These are phyloP conservation scores for Crioceris asparagi DNA, from an alignment of 2,888 invertebrate species.

Conservation along the genomic window DNA sequence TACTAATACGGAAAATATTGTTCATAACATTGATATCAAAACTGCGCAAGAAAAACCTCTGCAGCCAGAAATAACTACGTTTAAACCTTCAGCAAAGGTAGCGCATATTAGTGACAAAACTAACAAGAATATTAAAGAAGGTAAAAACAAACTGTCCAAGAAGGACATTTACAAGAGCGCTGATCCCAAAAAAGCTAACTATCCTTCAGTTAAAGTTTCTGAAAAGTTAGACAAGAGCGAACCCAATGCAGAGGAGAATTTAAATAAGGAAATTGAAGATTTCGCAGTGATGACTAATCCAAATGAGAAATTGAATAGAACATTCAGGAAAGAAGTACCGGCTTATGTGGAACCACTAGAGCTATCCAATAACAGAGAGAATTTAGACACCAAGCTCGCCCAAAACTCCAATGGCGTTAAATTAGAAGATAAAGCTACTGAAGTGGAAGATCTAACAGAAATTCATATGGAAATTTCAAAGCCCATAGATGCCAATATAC, in stretches of 20 bases:
- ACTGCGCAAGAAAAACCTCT: conserved; percentile 10
- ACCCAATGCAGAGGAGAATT: conserved; percentile 19
- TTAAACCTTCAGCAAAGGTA: conserved; percentile 12
- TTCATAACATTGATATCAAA: conserved; percentile 17
- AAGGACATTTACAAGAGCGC: conserved; percentile 21
- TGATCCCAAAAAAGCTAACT: conserved; percentile 17
- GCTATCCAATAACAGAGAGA: conserved; percentile 1
- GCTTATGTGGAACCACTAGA: conserved; percentile 12
- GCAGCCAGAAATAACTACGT: conserved; percentile 8
- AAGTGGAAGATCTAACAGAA: conserved; percentile 2
- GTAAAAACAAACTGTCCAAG: conserved; percentile 23
- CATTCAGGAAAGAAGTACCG: conserved; percentile 35
- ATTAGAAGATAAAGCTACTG: no score
- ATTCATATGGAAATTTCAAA: no score
- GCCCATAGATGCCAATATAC: no score
- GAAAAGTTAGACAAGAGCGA: not conserved
- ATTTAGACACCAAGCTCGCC: no score
- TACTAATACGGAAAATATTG: no score
- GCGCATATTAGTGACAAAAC: conserved; percentile 9
- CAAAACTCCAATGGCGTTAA: no score
- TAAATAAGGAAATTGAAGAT: conserved; percentile 33
- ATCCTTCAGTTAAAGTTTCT: not conserved
- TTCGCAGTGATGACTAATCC: conserved; percentile 26
- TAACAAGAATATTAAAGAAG: conserved; percentile 10
- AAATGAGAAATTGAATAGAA: conserved; percentile 32